These are phyloP conservation scores for Natator depressus DNA, from an alignment of 2,113 vertebrate species.

Conservation along the genomic window DNA sequence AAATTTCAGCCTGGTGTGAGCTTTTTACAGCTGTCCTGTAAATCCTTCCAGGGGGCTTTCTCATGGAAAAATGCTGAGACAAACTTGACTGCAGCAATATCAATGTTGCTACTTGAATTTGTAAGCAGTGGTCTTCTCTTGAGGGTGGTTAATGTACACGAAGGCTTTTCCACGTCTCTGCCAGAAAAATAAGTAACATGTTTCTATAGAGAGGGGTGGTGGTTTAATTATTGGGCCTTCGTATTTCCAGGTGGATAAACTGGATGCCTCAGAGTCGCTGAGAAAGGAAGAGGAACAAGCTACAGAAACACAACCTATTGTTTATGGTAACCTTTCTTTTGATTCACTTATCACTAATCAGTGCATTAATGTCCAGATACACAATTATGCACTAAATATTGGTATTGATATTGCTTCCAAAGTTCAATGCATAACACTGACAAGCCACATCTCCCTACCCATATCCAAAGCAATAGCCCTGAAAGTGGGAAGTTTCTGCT, in stretches of 20 bases:
- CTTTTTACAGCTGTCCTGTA: conserved; percentile 72
- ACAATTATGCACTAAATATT: not conserved
- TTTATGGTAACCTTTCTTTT: conserved; percentile 88
- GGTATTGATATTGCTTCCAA: not conserved
- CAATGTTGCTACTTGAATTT: conserved; percentile 81
- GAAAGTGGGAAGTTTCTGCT: not conserved
- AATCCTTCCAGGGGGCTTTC: conserved; percentile 67
- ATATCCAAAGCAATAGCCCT: not conserved
- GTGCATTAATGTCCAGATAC: not conserved
- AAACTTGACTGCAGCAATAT: conserved; percentile 78
- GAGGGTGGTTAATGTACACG: conserved; percentile 79
- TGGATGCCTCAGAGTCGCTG: conserved; percentile 96
- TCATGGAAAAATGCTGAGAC: conserved; percentile 70
- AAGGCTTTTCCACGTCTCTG: conserved; percentile 90
- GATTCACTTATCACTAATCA: not conserved
- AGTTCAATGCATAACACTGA: too few relatives aligned
- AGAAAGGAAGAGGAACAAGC: conserved; percentile 99
- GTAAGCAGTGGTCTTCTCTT: conserved; percentile 75
- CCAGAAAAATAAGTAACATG: conserved; percentile 67
- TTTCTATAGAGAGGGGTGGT: not conserved
- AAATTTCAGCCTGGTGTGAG: conserved; percentile 72
- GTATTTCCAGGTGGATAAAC: conserved; percentile 95
- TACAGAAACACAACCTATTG: conserved; percentile 97
- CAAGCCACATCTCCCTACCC: not conserved
- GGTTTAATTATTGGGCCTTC: conserved; percentile 72